Evolutionary conservation across 2,797 vertebrate species (phyloP), one percentile per base, ranked within the genome.

Genomic region (Tapirus indicus): DNA sequence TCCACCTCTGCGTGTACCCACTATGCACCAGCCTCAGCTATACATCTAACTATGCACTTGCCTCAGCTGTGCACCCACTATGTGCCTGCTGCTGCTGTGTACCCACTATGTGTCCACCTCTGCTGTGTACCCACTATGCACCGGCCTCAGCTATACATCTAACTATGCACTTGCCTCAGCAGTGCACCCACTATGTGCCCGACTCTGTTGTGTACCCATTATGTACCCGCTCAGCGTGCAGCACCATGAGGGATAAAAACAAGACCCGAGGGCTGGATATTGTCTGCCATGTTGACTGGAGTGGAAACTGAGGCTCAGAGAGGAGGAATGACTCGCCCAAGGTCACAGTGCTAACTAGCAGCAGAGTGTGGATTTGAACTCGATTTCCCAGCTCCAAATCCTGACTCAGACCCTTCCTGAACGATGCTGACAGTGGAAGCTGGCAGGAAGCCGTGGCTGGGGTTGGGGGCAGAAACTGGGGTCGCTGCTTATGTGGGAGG

Each of bases 381-480:
- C 0, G 0, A 29, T 3, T 52, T 27, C 21, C 69, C 49, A 64
- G 62, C 44, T 52, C 82, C 54, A 21, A 38, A 64, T 38, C 38
- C 72, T 32, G n/a, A 72, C 62, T 52, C 6, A 29, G 56, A 58
- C 27, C 64, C 66, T 52, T 54, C 44, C 7, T 6, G 27, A 14
- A 7, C 41, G 56, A 66, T 0, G 69, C 38, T 1, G 60, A 23
- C 29, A 0, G 44, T 0, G 25, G 62, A 16, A 12, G 29, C 58
- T 0, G 2, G n/a, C 38, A 38, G 74, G n/a, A 71, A 12, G 47
- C 62, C 0, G 0, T 1, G 66, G 41, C 12, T 7, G 16, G 47
- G 47, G n/a, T 0, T 1, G 23, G 16, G 13, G 72, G 32, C n/a
- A 27, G 79, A 25, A 1, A 18, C 2, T 4, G 9, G 49, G 49